A percentile compares a stretch with the other conserved stretches of the same genome.
Evolutionary conservation across 2,888 invertebrate species (phyloP).

Genomic region (Callyntrura sp.): DNA sequence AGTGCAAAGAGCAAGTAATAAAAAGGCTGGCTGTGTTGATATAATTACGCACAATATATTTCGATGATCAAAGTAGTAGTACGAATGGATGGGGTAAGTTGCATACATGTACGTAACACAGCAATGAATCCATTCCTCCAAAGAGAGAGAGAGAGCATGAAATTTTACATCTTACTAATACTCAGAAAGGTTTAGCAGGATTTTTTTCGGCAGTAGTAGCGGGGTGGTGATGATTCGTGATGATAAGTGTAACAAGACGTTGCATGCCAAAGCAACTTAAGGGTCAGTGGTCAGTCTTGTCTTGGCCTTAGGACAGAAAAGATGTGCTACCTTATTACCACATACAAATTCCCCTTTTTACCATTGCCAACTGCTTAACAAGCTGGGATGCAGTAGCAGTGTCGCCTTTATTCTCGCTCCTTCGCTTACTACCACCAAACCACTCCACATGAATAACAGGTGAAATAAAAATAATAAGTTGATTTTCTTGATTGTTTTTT

Average conservation of each 20-base stretch:
- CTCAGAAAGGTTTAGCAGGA: background rate
- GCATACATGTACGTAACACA: background rate
- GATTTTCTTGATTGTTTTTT: slow-evolving; percentile 73
- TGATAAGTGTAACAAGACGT: slow-evolving; percentile 40
- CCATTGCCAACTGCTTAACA: slow-evolving; percentile 17
- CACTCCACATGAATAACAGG: background rate
- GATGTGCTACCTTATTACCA: slow-evolving; percentile 6
- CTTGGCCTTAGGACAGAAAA: slow-evolving; percentile 70
- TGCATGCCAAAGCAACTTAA: slow-evolving; percentile 47
- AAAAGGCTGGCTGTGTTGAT: background rate
- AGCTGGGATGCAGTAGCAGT: background rate
- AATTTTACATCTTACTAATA: background rate
- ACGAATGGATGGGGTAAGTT: slow-evolving; percentile 27
- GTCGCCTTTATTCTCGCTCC: background rate
- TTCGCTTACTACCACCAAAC: background rate
- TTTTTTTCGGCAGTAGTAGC: background rate
- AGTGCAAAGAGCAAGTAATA: background rate
- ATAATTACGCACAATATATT: slow-evolving; percentile 35
- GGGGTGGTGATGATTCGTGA: slow-evolving; percentile 20
- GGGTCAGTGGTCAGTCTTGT: slow-evolving; percentile 74
- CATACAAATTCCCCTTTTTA: too few species aligned
- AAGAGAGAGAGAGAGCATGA: too few species aligned
- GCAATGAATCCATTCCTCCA: too few species aligned
- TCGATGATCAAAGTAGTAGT: background rate
- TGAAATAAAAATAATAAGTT: slow-evolving; percentile 55